Evolutionary conservation across 2,888 invertebrate genomes (phyloP), one percentile per base, ranked within the genome.

Genomic region (Metallyticus violacea): DNA sequence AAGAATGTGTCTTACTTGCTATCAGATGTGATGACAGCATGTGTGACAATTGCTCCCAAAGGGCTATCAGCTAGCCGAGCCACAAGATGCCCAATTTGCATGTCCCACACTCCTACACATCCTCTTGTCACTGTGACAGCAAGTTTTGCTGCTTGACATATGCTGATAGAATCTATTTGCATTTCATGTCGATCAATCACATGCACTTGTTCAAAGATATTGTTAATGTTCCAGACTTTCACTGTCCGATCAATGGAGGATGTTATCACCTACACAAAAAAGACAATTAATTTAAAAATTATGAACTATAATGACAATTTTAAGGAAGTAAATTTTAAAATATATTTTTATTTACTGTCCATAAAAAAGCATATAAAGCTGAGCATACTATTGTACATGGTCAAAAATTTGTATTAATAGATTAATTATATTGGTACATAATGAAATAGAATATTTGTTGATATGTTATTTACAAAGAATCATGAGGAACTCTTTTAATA

Each of bases 221-320:
- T 99, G 91, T 99, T 98, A 86, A 99, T 98, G 91, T 99, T 99
- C 99, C 99, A 99, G 5, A 99, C 98, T 93, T 99, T 99, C 7
- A 99, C 99, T 0, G 98, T 98, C 88, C 99, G 94, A 92, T 99
- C 99, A 83, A 99, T 98, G 0, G 99, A 99, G 0, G 99, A 98
- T 0, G 99, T 99, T 82, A 99, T 97, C 6, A 99, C 96, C 91
- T 97, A 88, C n/a, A 83, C 26, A 5, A 26, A 85, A 85, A 0
- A 1, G 22, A 15, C 22, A 0, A 9, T 62, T 62, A 15, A 15
- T 62, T 62, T n/a, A n/a, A n/a, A n/a, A n/a, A n/a, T n/a, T n/a
- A n/a, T n/a, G n/a, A n/a, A n/a, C n/a, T n/a, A n/a, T n/a, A n/a
- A n/a, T n/a, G n/a, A n/a, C n/a, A n/a, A n/a, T n/a, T n/a, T n/a